Base-by-base conservation (phyloP, 2,888 invertebrate genomes). In the Ennomos erosarius region DNA sequence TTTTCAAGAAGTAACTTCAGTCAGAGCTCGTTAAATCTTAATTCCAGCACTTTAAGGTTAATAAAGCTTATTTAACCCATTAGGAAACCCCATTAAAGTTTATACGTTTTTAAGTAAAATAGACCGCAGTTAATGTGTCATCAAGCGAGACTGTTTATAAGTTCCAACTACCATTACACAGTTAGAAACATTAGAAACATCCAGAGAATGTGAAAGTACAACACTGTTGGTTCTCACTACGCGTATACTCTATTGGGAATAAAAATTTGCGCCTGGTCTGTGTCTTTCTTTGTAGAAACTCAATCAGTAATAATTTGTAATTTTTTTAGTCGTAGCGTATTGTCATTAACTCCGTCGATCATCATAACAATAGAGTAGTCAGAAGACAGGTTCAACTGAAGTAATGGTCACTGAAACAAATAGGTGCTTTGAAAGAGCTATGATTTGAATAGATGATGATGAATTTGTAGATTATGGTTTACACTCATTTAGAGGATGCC, bases 21-120 rank as follows among this genome's bases (percentile, higher is more conserved):
- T 13, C 45, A 55, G 47, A 12, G 50, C 13, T 39, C 34, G 37
- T 60, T 60, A 60, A 60, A 60, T 52, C 51, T 55, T 60, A 55
- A 60, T 55, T 47, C 55, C 47, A 42, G 51, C 59, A 54, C 54
- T 55, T 55, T 42, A 51, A 47, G 39, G 36, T 50, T 64, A 69
- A 74, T 73, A 77, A 69, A 71, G 60, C 63, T 68, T 67, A 71
- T 71, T 71, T 67, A 62, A 69, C 59, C 67, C 61, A 74, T 75
- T 69, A 72, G 66, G 64, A 68, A 51, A 50, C 51, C 65, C 66
- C 69, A 74, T 74, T 73, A 77, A 77, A 59, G 68, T 67, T 72
- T 71, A 78, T 77, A 75, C 71, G 79, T 75, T 79, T 82, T 78
- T 72, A 79, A 81, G 78, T 76, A 73, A 82, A 79, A 77, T 77